Conservation (phyloP, 2,888 invertebrate genomes). For the Acronicta leporina region DNA sequence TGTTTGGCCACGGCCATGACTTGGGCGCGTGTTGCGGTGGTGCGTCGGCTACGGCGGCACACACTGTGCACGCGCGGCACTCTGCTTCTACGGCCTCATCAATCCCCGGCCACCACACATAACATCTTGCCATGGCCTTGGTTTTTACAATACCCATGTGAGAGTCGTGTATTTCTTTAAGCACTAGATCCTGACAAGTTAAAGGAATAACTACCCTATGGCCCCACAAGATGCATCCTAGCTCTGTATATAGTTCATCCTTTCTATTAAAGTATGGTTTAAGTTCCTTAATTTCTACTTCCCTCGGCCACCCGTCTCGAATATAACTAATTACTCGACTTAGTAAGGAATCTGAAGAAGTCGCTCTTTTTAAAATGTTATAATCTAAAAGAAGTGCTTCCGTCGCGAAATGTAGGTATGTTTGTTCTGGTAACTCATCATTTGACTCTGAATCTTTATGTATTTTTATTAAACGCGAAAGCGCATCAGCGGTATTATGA, state of each 20-base stretch:
- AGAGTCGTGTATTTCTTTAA: constrained; percentile 33
- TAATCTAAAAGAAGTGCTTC: no score
- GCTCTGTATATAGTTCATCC: constrained; percentile 13
- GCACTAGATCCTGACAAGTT: constrained; percentile 1
- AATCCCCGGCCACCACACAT: constrained; percentile 4
- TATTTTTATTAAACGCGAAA: constrained; percentile 4
- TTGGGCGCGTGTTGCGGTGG: no score
- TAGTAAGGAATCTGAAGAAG: no score
- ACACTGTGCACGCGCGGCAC: no score
- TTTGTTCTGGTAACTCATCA: no score
- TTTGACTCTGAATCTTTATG: not conserved
- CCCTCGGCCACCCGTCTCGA: not conserved
- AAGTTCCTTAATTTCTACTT: constrained; percentile 5
- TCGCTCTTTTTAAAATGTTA: no score
- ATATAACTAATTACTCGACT: no score
- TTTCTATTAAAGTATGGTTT: constrained; percentile 8
- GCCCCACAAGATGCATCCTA: constrained; percentile 41
- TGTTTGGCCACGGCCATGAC: no score
- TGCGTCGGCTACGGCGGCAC: no score
- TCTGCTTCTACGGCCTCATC: no score
- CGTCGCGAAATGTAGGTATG: no score
- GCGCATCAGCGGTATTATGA: constrained; percentile 5
- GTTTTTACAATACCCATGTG: constrained; percentile 52
- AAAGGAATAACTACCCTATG: constrained; percentile 16
- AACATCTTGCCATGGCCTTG: constrained; percentile 44